A percentile compares a stretch with the other conserved stretches of the same genome.
Conservation (phyloP, 2,888 invertebrate genomes). For the Steromphala cineraria region DNA sequence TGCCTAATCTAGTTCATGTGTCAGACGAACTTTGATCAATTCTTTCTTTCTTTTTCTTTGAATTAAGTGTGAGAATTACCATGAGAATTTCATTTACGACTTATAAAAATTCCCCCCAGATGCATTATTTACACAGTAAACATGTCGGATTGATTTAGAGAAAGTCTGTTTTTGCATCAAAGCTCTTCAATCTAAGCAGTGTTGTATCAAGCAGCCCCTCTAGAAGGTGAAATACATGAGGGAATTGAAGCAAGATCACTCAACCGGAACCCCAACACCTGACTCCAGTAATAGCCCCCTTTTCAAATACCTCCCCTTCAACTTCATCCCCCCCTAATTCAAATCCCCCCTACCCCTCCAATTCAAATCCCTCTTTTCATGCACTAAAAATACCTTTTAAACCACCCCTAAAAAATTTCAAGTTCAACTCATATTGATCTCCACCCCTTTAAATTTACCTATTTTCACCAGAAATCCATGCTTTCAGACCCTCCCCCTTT, state of each 20-base stretch:
- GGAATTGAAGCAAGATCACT: neutral
- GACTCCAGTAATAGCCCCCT: neutral
- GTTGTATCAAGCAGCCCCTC: neutral
- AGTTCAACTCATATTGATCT: too few relatives aligned
- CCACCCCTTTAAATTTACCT: too few relatives aligned
- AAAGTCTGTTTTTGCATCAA: neutral
- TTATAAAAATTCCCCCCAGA: too few relatives aligned
- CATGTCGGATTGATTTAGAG: neutral
- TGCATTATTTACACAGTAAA: neutral
- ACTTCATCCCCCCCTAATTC: neutral
- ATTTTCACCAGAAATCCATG: too few relatives aligned
- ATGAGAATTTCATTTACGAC: too few relatives aligned
- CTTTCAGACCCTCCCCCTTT: neutral
- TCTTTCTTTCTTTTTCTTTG: too few relatives aligned
- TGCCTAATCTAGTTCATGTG: too few relatives aligned
- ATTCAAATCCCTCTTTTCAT: too few relatives aligned
- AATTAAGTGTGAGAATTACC: too few relatives aligned
- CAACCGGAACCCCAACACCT: conserved; percentile 9
- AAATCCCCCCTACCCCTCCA: neutral
- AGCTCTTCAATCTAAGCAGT: neutral
- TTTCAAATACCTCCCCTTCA: neutral
- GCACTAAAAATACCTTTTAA: too few relatives aligned
- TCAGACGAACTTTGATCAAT: too few relatives aligned
- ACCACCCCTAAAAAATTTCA: too few relatives aligned
- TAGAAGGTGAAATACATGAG: neutral